Evolutionary conservation across 2,797 vertebrate species (phyloP).

Genomic region (Hippoglossus hippoglossus): DNA sequence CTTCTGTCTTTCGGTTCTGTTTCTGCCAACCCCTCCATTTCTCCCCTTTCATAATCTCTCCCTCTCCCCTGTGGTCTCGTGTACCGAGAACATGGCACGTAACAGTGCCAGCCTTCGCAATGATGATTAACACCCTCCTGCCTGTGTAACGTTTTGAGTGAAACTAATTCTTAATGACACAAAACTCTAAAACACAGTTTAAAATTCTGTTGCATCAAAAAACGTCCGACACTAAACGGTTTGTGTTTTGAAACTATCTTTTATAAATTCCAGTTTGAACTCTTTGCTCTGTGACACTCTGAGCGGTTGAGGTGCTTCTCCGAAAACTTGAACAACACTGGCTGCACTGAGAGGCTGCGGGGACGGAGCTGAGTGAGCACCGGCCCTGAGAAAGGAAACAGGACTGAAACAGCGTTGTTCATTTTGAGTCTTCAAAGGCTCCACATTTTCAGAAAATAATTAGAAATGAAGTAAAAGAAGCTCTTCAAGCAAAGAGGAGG

Average conservation of each 20-base stretch:
- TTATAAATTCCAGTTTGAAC: too few species aligned
- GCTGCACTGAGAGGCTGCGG: background rate
- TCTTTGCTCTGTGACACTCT: too few species aligned
- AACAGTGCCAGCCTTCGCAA: slow-evolving; percentile 14
- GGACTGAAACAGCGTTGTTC: background rate
- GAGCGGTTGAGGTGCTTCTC: too few species aligned
- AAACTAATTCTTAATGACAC: background rate
- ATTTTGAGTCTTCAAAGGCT: too few species aligned
- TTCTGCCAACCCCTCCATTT: background rate
- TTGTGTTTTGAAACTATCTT: background rate
- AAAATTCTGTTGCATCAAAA: too few species aligned
- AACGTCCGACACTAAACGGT: background rate
- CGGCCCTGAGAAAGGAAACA: background rate
- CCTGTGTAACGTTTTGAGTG: background rate
- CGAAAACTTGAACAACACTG: too few species aligned
- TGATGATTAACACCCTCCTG: slow-evolving; percentile 11
- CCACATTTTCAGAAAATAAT: too few species aligned
- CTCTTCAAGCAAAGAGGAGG: too few species aligned
- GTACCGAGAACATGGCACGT: background rate
- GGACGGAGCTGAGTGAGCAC: background rate
- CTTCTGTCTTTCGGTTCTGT: background rate
- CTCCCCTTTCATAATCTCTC: background rate
- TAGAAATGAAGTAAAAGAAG: too few species aligned
- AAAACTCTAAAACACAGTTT: too few species aligned
- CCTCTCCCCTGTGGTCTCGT: slow-evolving; percentile 1